Base-by-base conservation (phyloP, 2,888 invertebrate species). In the Anoplius nigerrimus region DNA sequence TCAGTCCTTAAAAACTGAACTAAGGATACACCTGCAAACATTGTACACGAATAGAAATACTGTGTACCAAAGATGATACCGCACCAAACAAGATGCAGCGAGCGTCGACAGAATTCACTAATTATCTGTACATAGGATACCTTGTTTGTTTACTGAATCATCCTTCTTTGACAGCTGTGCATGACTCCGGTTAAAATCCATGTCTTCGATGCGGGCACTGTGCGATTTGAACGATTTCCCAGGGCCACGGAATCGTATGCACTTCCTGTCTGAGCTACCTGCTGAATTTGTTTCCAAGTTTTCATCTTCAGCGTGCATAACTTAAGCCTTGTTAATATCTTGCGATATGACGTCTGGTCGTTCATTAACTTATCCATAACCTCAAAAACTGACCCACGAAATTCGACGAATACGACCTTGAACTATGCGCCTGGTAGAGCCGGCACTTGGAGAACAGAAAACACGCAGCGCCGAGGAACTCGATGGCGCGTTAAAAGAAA, bases 1-100 rank as follows among this genome's bases (percentile, higher is more conserved):
- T 98, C 98, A 58, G 95, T 93, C 82, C 93, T 92, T 66, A 98
- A 90, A 89, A 97, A 98, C 59, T 90, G 86, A 59, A 86, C 78
- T 43, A 91, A 80, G 0, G 90, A 90, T 16, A 83, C 83, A 59
- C 78, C 87, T 87, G 45, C 15, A 75, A 67, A 45, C 60, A 16
- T 18, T 0, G n/a, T 56, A 1, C 15, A 43, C 20, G 52, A 45
- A 13, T 18, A 20, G 46, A 20, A 5, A 27, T n/a, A 20, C 27
- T n/a, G 8, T 20, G 13, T 24, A 16, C 0, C 11, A 34, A 42
- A 20, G 5, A 2, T 18, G 51, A 11, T 34, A 34, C 11, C 4
- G 11, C 11, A 1, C 11, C 34, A 46, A 56, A 16, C 51, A 66
- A 42, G 56, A 34, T 22, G 21, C 51, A 42, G 11, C 6, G 11